Conservation (phyloP, 37 sponge, comb jelly and placozoan genomes). For the Petrosia ficiformis region DNA sequence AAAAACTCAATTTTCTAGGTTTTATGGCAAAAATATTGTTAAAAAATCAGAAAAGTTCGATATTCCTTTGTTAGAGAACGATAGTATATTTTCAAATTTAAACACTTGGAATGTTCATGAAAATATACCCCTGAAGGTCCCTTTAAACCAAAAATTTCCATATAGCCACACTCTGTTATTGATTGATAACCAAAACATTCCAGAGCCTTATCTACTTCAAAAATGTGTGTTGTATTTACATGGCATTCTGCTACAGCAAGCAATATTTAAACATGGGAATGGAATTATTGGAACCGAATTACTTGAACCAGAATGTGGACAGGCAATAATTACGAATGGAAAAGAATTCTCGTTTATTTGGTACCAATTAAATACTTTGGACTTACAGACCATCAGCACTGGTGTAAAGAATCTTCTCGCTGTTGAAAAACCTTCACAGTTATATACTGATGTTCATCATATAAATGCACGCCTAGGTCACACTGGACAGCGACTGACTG, state of each 20-base stretch:
- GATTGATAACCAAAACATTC: constrained; percentile 17
- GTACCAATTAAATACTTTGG: constrained; percentile 74
- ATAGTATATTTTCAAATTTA: not conserved
- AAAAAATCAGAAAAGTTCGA: not conserved
- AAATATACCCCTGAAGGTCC: not conserved
- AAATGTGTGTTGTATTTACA: constrained; percentile 38
- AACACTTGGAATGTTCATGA: not conserved
- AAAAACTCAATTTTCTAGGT: constrained; percentile 15
- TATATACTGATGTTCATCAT: constrained; percentile 29
- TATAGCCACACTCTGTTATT: constrained; percentile 57
- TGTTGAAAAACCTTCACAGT: constrained; percentile 29
- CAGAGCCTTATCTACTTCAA: constrained; percentile 53
- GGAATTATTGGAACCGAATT: constrained; percentile 28
- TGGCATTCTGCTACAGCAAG: constrained; percentile 37
- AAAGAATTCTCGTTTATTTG: constrained; percentile 66
- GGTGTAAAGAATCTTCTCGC: constrained; percentile 62
- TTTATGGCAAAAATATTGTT: constrained; percentile 7
- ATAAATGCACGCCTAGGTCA: not conserved
- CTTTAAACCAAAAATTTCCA: constrained; percentile 14
- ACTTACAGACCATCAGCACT: constrained; percentile 12
- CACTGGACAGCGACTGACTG: constrained; percentile 3
- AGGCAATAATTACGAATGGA: constrained; percentile 70
- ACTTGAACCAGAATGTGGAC: constrained; percentile 54
- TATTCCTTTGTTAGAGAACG: not conserved
- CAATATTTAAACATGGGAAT: constrained; percentile 22